Percentiles rank a stretch among this genome's conserved stretches.
These are phyloP conservation scores for Tipula unca DNA, from an alignment of 2,888 invertebrate genomes.

Conservation along the genomic window DNA sequence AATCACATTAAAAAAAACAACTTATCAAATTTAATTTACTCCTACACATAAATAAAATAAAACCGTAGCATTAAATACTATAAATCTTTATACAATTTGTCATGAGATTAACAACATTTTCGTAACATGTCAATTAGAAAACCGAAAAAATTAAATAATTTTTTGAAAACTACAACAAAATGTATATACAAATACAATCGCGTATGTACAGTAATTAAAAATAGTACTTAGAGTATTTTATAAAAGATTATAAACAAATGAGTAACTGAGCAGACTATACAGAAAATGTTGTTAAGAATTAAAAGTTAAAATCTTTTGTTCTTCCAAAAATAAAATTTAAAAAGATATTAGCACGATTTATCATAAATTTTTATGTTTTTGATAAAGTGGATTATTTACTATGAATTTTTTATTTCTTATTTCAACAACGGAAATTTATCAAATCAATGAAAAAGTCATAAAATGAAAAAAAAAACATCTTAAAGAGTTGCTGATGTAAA, in stretches of 20 bases:
- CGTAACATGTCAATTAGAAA: not conserved
- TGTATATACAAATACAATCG: not conserved
- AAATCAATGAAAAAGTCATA: constrained; percentile 8
- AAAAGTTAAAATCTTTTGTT: not conserved
- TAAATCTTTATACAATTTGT: not conserved
- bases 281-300: not conserved
- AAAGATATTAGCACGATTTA: not conserved
- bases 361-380: not conserved
- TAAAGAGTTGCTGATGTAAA: not conserved
- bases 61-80: not conserved
- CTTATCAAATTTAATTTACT: not conserved
- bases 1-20: not conserved
- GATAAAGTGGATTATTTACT: not conserved
- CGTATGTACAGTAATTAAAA: not conserved
- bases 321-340: not conserved
- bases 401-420: not conserved
- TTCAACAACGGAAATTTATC: not conserved
- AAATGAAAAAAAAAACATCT: not conserved
- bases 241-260: not conserved
- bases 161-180: not conserved
- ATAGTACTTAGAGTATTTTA: not conserved
- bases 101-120: not conserved
- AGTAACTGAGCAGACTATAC: not conserved
- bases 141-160: not conserved
- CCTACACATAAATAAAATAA: not conserved